phyloP scores from a whole-genome alignment of 2,888 invertebrate genomes.

The Drosophila villosipedis region DNA sequence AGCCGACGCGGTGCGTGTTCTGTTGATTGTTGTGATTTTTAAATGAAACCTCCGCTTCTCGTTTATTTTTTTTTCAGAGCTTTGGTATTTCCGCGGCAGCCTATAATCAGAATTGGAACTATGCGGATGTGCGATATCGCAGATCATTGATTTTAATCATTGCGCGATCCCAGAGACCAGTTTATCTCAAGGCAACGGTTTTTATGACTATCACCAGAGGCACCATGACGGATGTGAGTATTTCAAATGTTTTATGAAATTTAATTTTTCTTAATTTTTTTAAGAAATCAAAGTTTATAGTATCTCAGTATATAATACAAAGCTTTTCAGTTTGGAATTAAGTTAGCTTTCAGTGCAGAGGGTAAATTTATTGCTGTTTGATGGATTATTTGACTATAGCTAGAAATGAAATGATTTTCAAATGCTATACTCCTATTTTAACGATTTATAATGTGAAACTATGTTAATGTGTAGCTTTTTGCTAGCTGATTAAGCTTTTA shows the following conservation, averaged over 20 bases:
- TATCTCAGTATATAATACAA: neutral
- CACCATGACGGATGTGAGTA: conserved; percentile 76
- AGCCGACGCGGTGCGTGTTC: conserved; percentile 68
- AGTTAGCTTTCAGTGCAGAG: neutral
- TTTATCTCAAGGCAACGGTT: conserved; percentile 71
- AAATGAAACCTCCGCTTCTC: neutral
- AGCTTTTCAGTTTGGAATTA: neutral
- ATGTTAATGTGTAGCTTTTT: too few relatives aligned
- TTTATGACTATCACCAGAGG: conserved; percentile 71
- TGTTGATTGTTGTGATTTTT: too few relatives aligned
- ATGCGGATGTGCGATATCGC: conserved; percentile 70
- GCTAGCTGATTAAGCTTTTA: accelerated
- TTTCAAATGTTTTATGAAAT: neutral
- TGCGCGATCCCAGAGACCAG: conserved; percentile 71
- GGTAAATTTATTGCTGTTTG: neutral
- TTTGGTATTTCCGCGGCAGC: conserved; percentile 58
- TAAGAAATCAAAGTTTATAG: neutral
- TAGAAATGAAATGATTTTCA: neutral
- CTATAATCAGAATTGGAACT: conserved; percentile 77
- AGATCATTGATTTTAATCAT: conserved; percentile 73
- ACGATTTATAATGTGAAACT: too few relatives aligned
- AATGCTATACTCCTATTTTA: too few relatives aligned
- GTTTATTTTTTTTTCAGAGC: conserved; percentile 48
- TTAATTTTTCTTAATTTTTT: neutral
- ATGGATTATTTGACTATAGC: neutral